Base-by-base conservation (phyloP, 2,113 vertebrate species). In the Physeter macrocephalus region DNA sequence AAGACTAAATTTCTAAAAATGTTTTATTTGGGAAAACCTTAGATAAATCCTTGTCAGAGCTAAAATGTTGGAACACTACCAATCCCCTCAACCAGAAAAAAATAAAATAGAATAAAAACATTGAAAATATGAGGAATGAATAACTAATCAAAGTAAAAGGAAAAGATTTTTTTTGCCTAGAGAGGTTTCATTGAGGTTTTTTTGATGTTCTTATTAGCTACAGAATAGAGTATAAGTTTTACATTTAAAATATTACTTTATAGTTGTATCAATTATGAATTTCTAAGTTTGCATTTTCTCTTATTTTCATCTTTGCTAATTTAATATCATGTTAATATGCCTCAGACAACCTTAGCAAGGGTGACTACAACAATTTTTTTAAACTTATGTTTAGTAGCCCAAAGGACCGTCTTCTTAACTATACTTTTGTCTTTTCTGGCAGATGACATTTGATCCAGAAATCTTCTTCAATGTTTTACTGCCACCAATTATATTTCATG, bases 401-500 rank as follows among this genome's bases (percentile, higher is more conserved):
- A 29, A 77, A 77, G 21, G 13, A 41, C 1, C 3, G 39, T 74
- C 9, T 88, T 93, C 43, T 72, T 97, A 89, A 97, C 12, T 87
- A 5, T 15, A 52, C 29, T 77, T 97, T 96, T 97, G 59, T 98
- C 57, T 98, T 98, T 97, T 97, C 97, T 99, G 98, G 78, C 98
- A 99, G 99, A 99, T 98, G 98, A 99, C 99, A n/a, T 99, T 99
- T 98, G 99, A 99, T 98, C 99, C 99, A 88, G 98, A 99, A 96
- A 99, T 99, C 96, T 99, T 99, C 98, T 99, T 99, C 99, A 99
- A 99, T 94, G 99, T 99, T 97, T 98, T 99, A 97, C 97, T 99
- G 97, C 99, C 99, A 13, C 98, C 99, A 36, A 99, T 99, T 97
- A 99, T 99, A 98, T 99, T 99, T 98, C 99, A 99, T 78, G 99